Evolutionary conservation across 2,113 vertebrate genomes (phyloP).

Genomic region (Paedocypris sp.): DNA sequence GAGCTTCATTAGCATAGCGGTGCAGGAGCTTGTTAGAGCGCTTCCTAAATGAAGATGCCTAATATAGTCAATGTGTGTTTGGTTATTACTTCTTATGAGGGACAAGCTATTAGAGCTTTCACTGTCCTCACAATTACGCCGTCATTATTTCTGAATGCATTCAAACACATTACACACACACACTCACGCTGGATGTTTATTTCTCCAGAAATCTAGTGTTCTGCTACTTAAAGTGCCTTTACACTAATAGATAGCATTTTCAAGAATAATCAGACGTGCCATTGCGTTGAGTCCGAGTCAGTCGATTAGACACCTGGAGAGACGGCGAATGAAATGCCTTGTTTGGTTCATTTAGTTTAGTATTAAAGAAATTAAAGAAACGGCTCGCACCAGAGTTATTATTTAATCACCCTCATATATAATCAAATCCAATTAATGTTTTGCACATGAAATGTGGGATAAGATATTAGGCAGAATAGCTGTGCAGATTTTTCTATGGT

Average conservation of each 20-base stretch:
- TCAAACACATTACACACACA: conserved; percentile 4
- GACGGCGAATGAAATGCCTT: background rate
- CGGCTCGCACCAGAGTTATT: background rate
- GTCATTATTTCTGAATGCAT: conserved; percentile 4
- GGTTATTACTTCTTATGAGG: conserved; percentile 26
- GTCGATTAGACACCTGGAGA: background rate
- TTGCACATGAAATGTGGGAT: too few species aligned
- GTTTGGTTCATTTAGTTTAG: background rate
- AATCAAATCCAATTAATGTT: too few species aligned
- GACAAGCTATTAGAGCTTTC: conserved; percentile 23
- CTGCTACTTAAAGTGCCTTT: background rate
- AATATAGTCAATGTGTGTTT: conserved; percentile 18
- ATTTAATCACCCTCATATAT: background rate
- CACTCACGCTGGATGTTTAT: conserved; percentile 15
- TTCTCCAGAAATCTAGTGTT: conserved; percentile 8
- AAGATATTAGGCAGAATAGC: too few species aligned
- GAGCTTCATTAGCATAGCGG: conserved; percentile 10
- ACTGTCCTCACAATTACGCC: conserved; percentile 25
- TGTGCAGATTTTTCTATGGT: too few species aligned
- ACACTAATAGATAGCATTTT: background rate
- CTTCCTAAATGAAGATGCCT: conserved; percentile 22
- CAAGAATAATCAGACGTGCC: background rate
- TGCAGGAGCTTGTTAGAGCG: conserved; percentile 7
- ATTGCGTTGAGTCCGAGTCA: background rate
- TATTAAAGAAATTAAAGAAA: background rate